Evolutionary conservation across 2,797 vertebrate species (phyloP).

Genomic region (Melanotaenia maccullochi): DNA sequence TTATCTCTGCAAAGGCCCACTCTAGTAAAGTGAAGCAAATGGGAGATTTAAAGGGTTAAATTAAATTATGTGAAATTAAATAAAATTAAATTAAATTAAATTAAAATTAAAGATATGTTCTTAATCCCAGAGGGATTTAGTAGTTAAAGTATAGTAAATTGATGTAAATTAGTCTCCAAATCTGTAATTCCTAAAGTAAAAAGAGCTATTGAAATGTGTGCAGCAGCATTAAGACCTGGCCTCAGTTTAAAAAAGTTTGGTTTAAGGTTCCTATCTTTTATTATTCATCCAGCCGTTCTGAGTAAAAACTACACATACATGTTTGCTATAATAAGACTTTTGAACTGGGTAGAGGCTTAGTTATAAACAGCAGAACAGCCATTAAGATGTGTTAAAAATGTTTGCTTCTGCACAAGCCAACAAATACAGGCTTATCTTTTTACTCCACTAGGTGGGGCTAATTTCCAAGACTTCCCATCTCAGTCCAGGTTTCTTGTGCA

Average conservation of each 20-base stretch:
- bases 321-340: neutral
- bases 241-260: neutral
- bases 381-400: neutral
- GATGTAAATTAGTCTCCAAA: too few relatives aligned
- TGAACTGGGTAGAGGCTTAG: neutral
- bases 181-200: too few relatives aligned
- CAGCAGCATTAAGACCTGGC: neutral
- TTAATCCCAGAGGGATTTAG: too few relatives aligned
- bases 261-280: neutral
- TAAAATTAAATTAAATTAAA: too few relatives aligned
- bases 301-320: neutral
- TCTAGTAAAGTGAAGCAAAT: too few relatives aligned
- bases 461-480: slow-evolving; percentile 14
- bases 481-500: neutral
- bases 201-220: neutral
- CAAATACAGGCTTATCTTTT: neutral
- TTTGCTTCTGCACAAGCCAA: neutral
- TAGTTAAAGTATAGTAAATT: too few relatives aligned
- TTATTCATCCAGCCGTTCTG: neutral
- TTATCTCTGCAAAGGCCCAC: too few relatives aligned
- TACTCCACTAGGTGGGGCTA: slow-evolving; percentile 63
- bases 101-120: too few relatives aligned
- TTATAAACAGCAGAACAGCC: neutral
- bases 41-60: too few relatives aligned
- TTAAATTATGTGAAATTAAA: too few relatives aligned